Percentiles rank a stretch among this genome's conserved stretches.
Conservation (phyloP, 1,140 invertebrate species). For the Eurosta solidaginis region DNA sequence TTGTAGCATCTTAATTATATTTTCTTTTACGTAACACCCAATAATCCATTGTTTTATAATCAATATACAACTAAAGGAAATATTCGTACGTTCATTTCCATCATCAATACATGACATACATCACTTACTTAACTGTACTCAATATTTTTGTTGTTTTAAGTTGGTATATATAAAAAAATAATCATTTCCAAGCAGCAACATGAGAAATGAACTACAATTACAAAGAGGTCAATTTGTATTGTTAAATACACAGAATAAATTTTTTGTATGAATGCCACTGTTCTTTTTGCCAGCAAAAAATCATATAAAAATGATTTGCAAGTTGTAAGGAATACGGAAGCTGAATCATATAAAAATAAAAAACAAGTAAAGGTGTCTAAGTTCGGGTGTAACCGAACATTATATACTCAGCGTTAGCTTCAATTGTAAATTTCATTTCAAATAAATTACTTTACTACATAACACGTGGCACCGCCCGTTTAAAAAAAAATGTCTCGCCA, state of each 20-base stretch:
- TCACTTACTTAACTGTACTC: neutral
- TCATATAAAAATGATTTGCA: no score
- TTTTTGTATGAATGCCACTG: neutral
- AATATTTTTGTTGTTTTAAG: neutral
- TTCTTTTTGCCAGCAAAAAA: no score
- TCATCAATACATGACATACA: neutral
- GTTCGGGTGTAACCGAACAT: no score
- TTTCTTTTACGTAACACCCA: neutral
- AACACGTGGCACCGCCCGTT: no score
- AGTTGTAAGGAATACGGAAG: neutral
- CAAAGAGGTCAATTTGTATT: neutral
- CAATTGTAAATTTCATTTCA: no score
- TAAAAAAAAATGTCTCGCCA: no score
- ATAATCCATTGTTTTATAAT: neutral
- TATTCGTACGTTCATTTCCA: neutral
- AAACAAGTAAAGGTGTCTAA: neutral
- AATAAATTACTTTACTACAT: no score
- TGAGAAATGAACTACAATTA: neutral
- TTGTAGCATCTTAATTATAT: neutral
- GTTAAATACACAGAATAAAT: neutral
- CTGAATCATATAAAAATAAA: no score
- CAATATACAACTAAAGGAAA: neutral
- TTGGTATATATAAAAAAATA: neutral
- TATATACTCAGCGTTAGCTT: no score
- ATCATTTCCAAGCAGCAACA: no score